Evolutionary conservation across 2,888 invertebrate genomes (phyloP).

Genomic region (Galeopsomyia nigrocyanea): DNA sequence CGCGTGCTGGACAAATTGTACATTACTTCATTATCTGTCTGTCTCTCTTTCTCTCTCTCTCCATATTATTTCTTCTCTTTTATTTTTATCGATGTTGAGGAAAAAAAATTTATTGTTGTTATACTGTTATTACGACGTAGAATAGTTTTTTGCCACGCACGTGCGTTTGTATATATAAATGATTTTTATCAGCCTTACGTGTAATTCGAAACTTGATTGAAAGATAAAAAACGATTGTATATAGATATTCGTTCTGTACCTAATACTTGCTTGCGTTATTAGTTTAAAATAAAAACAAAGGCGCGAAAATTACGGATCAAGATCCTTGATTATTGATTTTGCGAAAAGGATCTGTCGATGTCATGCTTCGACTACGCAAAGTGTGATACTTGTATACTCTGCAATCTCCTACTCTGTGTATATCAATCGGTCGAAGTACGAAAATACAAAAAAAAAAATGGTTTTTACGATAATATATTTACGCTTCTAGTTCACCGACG

Average conservation of each 20-base stretch:
- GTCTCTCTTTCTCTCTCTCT: not conserved
- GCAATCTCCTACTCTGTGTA: slow-evolving; percentile 35
- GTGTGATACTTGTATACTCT: slow-evolving; percentile 49
- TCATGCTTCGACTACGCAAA: slow-evolving; percentile 44
- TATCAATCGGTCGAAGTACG: slow-evolving; percentile 46
- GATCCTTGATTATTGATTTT: slow-evolving; percentile 30
- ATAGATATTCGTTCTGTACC: slow-evolving; percentile 25
- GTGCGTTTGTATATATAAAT: slow-evolving; percentile 33
- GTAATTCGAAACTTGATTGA: not conserved
- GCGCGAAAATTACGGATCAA: slow-evolving; percentile 32
- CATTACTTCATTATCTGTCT: not conserved
- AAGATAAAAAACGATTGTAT: slow-evolving; percentile 27
- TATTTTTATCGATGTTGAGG: slow-evolving; percentile 17
- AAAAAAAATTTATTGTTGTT: slow-evolving; percentile 31
- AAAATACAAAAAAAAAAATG: slow-evolving; percentile 32
- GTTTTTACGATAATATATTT: slow-evolving; percentile 40
- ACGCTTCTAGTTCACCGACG: slow-evolving; percentile 41
- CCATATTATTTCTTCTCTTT: not conserved
- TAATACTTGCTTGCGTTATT: not conserved
- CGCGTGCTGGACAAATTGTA: slow-evolving; percentile 9
- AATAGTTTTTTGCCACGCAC: slow-evolving; percentile 12
- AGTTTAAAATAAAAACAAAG: slow-evolving; percentile 18
- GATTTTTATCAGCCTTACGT: slow-evolving; percentile 8
- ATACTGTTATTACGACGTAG: slow-evolving; percentile 31
- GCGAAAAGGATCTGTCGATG: slow-evolving; percentile 40